Evolutionary conservation across 2,113 vertebrate genomes (phyloP), one percentile per base, ranked within the genome.

Genomic region (Oxygymnocypris stewartii): DNA sequence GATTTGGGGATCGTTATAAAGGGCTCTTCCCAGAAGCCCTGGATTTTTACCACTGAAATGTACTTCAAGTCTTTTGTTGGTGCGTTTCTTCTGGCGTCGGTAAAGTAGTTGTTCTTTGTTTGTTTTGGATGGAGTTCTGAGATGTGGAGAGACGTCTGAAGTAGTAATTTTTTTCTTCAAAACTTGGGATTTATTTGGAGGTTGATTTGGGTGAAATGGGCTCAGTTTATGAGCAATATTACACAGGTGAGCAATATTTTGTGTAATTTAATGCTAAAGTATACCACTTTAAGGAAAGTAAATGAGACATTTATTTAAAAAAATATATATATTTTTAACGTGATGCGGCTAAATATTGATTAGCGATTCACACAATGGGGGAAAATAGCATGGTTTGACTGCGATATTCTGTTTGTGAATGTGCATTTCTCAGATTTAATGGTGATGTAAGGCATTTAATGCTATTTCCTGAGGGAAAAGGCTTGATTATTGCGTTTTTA

Each of bases 1-100:
- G 93, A 95, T 96, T 94, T 95, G 93, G 93, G 95, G 93, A 93
- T 92, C 94, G 94, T 94, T 84, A 86, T 94, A 93, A 94, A 94
- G 93, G 71, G 31, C 12, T 61, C 76, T 81, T 85, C 82, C 92
- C 76, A 87, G 92, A 92, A 82, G 86, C 87, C 90, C 93, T 94
- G 93, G 92, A 91, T 94, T 92, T 91, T 85, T 92, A 90, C 89
- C 89, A 91, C 87, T 91, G 92, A 95, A 94, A 95, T 94, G 92
- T 94, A 93, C 92, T 92, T 92, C 88, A 92, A 92, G 91, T 90
- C 28, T 54, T 93, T 92, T 92, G 82, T 87, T 42, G 85, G 59
- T 85, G 85, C 88, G 67, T 77, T 76, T 71, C 51, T 57, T 47
- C 49, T 82, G 77, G 51, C 49, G 25, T 63, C 57, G 83, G 18